Base-by-base conservation (phyloP, 1,140 invertebrate genomes). In the Pristionchus pacificus region DNA sequence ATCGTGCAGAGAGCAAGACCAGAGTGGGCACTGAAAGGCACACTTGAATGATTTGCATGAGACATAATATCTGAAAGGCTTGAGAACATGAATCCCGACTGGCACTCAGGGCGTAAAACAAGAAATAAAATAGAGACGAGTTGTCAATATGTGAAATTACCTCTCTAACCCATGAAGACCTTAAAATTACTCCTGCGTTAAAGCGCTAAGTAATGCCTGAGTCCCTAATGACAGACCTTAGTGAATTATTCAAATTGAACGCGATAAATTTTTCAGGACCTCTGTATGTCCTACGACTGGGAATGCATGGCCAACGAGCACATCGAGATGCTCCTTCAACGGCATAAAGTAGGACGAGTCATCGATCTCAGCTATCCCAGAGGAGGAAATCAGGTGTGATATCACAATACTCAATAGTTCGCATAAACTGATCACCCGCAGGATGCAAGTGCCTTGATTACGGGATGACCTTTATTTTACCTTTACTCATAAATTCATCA, bases 241-340 rank as follows among this genome's bases (percentile, higher is more conserved):
- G n/a, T n/a, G 55, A 2, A 19, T 31, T 1, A 25, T 74, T 59
- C 6, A 49, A 49, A 49, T 49, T 61, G 31, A 0, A 19, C 1
- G 6, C 38, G 31, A 24, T 33, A 19, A 2, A 13, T n/a, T 38
- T 66, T 68, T n/a, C 65, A 75, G 70, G 81, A 82, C 65, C 66
- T 84, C 28, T 82, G 82, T 55, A 32, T 82, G 28, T 80, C 68
- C 57, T 83, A 83, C 55, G 82, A 81, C 61, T 83, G 82, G 82
- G 68, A 68, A 31, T 81, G 79, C 63, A 73, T 74, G 38, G 79
- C 69, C n/a, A 80, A 80, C 60, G 79, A 80, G 60, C 79, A 80
- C 60, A 81, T 80, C 27, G 74, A 77, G 64, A 83, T 84, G 79
- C 70, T 80, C 30, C 63, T 79, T 2, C 75, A 80, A 63, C 77